Base-by-base conservation (phyloP, 1,140 invertebrate species). In the Drosophila pachea region DNA sequence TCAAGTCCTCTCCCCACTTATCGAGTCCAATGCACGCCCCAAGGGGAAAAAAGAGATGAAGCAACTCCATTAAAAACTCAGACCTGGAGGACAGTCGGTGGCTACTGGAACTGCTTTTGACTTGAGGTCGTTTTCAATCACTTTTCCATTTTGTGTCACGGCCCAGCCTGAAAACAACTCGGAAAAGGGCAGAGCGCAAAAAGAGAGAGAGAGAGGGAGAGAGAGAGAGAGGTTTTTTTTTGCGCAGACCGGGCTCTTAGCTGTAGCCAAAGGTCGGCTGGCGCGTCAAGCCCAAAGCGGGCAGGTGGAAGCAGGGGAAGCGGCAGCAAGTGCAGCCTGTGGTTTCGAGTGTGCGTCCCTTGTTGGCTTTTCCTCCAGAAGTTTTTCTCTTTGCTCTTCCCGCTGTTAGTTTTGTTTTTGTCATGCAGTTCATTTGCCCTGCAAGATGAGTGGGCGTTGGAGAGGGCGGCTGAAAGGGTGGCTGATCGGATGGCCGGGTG, bases 101-200 rank as follows among this genome's bases (percentile, higher is more conserved):
- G 65, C 67, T 50, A 71, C 68, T 67, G 53, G 53, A 86, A 76
- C 76, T 77, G 81, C 76, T 74, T 69, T 68, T 86, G 81, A 86
- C 81, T 86, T 86, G 70, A 86, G 81, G 82, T 81, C 81, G 86
- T 86, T 86, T 86, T 86, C 81, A 86, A 86, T 86, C 81, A 86
- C 70, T 84, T 84, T 84, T 71, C 65, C 79, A 83, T 83, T 83
- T 76, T 79, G 62, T 76, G 60, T 68, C 73, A 81, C 79, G 74
- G 73, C 74, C 58, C 38, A 70, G 64, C 69, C 68, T 60, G 76
- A 79, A 79, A 86, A 84, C 73, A 74, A 70, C 76, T 68, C 52
- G 12, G 33, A 14, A 49, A 65, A 58, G 22, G 22, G 22, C 22
- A 22, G 22, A 22, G 22, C 22, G 22, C 65, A 59, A 70, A 31